Evolutionary conservation across 1,140 invertebrate genomes (phyloP).

Genomic region (Nylanderia fulva): DNA sequence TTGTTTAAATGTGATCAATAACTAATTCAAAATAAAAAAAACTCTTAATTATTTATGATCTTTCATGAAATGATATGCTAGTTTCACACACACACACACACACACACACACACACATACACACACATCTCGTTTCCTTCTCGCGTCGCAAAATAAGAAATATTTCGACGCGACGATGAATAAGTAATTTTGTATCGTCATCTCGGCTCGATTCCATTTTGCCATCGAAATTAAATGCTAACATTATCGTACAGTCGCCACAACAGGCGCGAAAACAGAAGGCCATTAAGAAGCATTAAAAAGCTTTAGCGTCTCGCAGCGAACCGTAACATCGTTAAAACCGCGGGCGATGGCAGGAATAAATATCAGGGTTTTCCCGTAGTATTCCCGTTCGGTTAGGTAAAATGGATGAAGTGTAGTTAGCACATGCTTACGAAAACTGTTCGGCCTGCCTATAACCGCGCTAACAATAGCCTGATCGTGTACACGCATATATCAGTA

Average conservation of each 20-base stretch:
- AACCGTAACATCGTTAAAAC: slow-evolving; percentile 71
- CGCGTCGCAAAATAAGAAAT: slow-evolving; percentile 12
- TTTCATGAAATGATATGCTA: no score
- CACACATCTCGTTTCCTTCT: background rate
- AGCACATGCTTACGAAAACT: slow-evolving; percentile 59
- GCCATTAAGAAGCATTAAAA: slow-evolving; percentile 71
- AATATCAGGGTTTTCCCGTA: slow-evolving; percentile 70
- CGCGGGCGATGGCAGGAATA: slow-evolving; percentile 76
- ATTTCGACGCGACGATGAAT: background rate
- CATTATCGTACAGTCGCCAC: slow-evolving; percentile 33
- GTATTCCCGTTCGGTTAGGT: slow-evolving; percentile 51
- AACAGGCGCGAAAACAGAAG: slow-evolving; percentile 46
- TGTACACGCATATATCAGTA: slow-evolving; percentile 76
- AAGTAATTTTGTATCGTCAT: slow-evolving; percentile 24
- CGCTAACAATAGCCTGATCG: slow-evolving; percentile 64
- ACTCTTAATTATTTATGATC: no score
- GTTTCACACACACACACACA: no score
- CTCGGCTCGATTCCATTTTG: slow-evolving; percentile 23
- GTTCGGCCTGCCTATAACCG: slow-evolving; percentile 66
- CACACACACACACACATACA: no score
- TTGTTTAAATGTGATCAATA: no score
- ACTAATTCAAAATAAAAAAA: no score
- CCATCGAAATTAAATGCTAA: slow-evolving; percentile 49
- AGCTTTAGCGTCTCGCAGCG: slow-evolving; percentile 64
- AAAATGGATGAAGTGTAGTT: slow-evolving; percentile 67